Evolutionary conservation across 1,140 invertebrate genomes (phyloP), one percentile per base, ranked within the genome.

Genomic region (Drosophila bocqueti): DNA sequence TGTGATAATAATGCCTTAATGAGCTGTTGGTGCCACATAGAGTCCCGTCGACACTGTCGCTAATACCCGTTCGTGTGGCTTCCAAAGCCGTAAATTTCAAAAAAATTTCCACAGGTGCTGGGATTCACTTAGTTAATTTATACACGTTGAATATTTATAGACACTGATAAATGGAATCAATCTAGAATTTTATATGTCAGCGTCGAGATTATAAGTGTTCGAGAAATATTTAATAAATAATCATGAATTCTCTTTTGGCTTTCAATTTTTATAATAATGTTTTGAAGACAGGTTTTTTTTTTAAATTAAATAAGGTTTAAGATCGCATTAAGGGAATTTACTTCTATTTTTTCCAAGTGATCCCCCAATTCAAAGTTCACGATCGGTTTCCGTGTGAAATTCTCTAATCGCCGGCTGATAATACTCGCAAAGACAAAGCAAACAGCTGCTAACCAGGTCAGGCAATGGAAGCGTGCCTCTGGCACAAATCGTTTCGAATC

Each of bases 301-400:
- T 7, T 7, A 46, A 46, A 7, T 15, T 15, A 21, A 15, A 13
- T 46, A 21, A 15, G 7, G 15, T 47, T 6, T 15, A 15, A 24
- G 9, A 8, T 26, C 7, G 7, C 1, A 15, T 24, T 18, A 18
- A 13, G 9, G 15, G 15, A 26, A 1, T 47, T 4, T 26, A 31
- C 5, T n/a, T 52, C 1, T 31, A 11, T 13, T 69, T 69, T 64
- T 65, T 34, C 3, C 11, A 2, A 63, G 65, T 68, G 60, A 40
- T 26, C 11, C 21, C 11, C 29, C 26, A 38, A 64, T 50, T 42
- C 83, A 80, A 87, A 89, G 84, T 83, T 89, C 76, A 83, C 24
- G 64, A 62, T 75, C 54, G 58, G 78, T 85, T 84, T 89, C 77
- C 84, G 84, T 87, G 84, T 87, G 84, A 87, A 87, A 77, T 84